A percentile compares a stretch with the other conserved stretches of the same genome.
These are phyloP conservation scores for Stratiomys singularior DNA, from an alignment of 2,888 invertebrate species.

Conservation along the genomic window DNA sequence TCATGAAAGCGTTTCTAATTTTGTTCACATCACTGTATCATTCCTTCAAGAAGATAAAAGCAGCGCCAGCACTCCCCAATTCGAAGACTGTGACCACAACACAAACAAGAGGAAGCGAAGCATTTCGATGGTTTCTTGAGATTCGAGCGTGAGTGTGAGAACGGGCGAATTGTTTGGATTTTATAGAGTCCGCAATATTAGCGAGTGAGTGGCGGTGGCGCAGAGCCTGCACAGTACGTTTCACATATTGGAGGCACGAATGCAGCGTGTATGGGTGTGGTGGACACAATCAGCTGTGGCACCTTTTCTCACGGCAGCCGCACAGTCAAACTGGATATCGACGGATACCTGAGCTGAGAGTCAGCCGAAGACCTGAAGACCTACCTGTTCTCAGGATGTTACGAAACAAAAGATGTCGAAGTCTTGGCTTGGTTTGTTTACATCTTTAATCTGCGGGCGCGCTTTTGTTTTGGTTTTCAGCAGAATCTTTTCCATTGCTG, in stretches of 20 bases:
- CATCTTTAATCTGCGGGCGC: conserved; percentile 12
- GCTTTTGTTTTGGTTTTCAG: conserved; percentile 18
- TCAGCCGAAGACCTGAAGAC: conserved; percentile 30
- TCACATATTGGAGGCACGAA: not conserved
- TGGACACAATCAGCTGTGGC: conserved; percentile 40
- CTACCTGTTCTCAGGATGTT: conserved; percentile 42
- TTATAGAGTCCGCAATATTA: not conserved
- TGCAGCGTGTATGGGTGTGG: conserved; percentile 36
- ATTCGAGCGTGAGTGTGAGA: conserved; percentile 25
- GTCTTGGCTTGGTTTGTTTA: conserved; percentile 36
- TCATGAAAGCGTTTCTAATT: conserved; percentile 26
- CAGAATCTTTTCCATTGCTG: conserved; percentile 16
- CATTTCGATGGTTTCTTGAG: conserved; percentile 26
- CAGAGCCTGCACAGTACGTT: not conserved
- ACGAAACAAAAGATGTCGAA: conserved; percentile 44
- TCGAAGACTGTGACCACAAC: conserved; percentile 14
- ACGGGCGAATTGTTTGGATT: conserved; percentile 33
- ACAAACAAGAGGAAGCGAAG: conserved; percentile 15
- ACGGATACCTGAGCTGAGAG: conserved; percentile 33
- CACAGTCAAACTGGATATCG: conserved; percentile 29
- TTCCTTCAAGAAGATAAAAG: not conserved
- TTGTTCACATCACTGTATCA: conserved; percentile 19
- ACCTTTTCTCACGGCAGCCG: conserved; percentile 37
- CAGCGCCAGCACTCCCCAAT: not conserved
- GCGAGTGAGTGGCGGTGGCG: not conserved